These are phyloP conservation scores for Zenarchopterus dispar DNA, from an alignment of 2,797 vertebrate species.

Conservation along the genomic window DNA sequence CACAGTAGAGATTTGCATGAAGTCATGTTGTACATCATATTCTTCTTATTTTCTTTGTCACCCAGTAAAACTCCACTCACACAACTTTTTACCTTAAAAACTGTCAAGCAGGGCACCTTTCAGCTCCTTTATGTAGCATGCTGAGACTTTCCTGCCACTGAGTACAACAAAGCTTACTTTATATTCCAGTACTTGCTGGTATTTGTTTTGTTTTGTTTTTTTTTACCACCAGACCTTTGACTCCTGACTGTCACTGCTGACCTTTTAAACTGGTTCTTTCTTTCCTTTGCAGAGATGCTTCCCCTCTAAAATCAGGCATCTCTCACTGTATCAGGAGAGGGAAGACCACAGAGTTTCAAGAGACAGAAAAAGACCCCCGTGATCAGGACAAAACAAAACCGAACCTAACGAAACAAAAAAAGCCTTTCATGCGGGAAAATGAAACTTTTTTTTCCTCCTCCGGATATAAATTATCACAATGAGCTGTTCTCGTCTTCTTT, in stretches of 20 bases:
- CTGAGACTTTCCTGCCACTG: constrained; percentile 17
- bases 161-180: constrained; percentile 11
- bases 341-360: too few relatives aligned
- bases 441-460: constrained; percentile 33
- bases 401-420: neutral
- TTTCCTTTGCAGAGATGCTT: too few relatives aligned
- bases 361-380: too few relatives aligned
- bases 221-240: neutral
- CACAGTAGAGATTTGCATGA: constrained; percentile 2
- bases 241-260: too few relatives aligned
- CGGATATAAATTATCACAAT: constrained; percentile 42
- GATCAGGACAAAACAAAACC: constrained; percentile 23
- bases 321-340: too few relatives aligned
- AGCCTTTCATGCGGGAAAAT: constrained; percentile 11
- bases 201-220: neutral
- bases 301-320: too few relatives aligned
- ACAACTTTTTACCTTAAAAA: constrained; percentile 56
- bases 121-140: constrained; percentile 9
- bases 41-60: constrained; percentile 31
- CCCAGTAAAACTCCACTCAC: constrained; percentile 35
- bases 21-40: constrained; percentile 31
- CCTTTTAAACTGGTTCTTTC: too few relatives aligned
- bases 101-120: constrained; percentile 46
- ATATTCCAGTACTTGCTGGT: neutral
- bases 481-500: constrained; percentile 8